phyloP scores from a whole-genome alignment of 2,113 vertebrate genomes.

The Candoia aspera region DNA sequence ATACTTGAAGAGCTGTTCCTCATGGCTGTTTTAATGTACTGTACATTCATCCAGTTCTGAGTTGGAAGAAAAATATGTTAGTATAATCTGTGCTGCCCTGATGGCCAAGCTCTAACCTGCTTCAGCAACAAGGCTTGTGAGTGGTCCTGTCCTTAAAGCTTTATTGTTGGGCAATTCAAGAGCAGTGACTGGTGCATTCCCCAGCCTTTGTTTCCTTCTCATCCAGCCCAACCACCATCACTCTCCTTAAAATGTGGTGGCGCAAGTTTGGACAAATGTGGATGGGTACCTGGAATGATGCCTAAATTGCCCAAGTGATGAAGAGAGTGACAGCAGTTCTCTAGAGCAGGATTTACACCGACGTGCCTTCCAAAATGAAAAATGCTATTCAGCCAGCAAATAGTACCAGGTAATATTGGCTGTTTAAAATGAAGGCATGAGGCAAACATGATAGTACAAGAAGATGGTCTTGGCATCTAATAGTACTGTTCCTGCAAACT shows the following conservation, averaged over 20 bases:
- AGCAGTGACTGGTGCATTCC: not conserved
- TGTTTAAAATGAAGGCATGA: not conserved
- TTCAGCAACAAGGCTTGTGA: not conserved
- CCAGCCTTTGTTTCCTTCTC: not conserved
- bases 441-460: not conserved
- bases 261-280: not conserved
- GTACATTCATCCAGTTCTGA: not conserved
- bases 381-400: not conserved
- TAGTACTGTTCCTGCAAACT: not conserved
- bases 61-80: not conserved
- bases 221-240: not conserved
- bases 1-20: not conserved
- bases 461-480: not conserved
- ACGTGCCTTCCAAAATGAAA: not conserved
- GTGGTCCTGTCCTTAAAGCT: not conserved
- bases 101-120: not conserved
- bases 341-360: not conserved
- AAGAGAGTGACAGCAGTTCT: not conserved
- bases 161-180: not conserved
- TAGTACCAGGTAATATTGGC: not conserved
- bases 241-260: not conserved
- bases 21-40: not conserved
- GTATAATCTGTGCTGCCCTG: not conserved
- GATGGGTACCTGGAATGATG: not conserved
- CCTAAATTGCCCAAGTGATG: not conserved